Evolutionary conservation across 2,797 vertebrate species (phyloP), one percentile per base, ranked within the genome.

Genomic region (Heliangelus exortis): DNA sequence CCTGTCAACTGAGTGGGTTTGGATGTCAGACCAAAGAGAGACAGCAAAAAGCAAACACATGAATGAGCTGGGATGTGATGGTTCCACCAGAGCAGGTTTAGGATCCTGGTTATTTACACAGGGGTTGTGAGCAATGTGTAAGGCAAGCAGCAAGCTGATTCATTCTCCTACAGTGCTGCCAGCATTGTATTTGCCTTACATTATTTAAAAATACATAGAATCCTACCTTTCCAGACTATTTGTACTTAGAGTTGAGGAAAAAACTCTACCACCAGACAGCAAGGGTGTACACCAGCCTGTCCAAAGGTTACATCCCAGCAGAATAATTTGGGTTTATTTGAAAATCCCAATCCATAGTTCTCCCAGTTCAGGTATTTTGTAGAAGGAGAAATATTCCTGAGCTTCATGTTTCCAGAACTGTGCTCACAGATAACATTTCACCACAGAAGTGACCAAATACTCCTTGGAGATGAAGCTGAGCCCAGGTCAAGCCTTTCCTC

Each of bases 91-190:
- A 65, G 16, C 62, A 81, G 34, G 28, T 16, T 25, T 6, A 14
- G 29, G 48, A 9, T 31, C 65, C 82, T 72, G 34, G 22, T 59
- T 62, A 43, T 33, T 94, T 55, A 34, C 33, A 34, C 3, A 20
- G 72, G 31, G 15, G 18, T 55, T 82, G n/a, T 54, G 68, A 67
- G 31, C 34, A 66, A 31, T 15, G 17, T 20, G 39, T 57, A 67
- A 88, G 68, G 47, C 63, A 91, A 83, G 45, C 33, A 57, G 80
- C 22, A 62, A 91, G 29, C 11, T 34, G 61, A 80, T 89, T 76
- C 81, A 75, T 69, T 67, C 34, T 53, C 8, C 68, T 85, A 22
- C 53, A 34, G 57, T 20, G 41, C 50, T 75, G 36, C 25, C 19
- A 81, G 73, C 19, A 15, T 78, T 63, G 1, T 20, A 21, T 45